A percentile compares a stretch with the other conserved stretches of the same genome.
These are phyloP conservation scores for Drosophila sechellia DNA, from an alignment of 1,140 invertebrate species.

Conservation along the genomic window DNA sequence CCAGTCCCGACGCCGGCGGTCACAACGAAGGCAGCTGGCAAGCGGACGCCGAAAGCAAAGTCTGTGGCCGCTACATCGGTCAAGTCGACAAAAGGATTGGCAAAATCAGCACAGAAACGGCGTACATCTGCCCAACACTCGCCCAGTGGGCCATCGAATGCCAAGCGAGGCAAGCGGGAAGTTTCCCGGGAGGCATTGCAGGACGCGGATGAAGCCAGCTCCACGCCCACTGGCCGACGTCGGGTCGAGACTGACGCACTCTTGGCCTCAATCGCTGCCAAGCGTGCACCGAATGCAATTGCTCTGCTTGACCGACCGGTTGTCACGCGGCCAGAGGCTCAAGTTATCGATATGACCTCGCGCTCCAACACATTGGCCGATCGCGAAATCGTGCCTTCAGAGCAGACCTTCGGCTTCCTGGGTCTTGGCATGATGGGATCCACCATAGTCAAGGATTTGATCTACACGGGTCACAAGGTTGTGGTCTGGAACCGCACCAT, in stretches of 20 bases:
- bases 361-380: slow-evolving; percentile 92
- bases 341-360: slow-evolving; percentile 90
- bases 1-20: slow-evolving; percentile 50
- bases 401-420: slow-evolving; percentile 96
- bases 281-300: slow-evolving; percentile 74
- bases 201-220: slow-evolving; percentile 37
- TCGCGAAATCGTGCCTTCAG: slow-evolving; percentile 94
- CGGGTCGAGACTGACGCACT: slow-evolving; percentile 61
- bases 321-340: slow-evolving; percentile 87
- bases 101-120: slow-evolving; percentile 74
- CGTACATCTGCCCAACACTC: slow-evolving; percentile 65
- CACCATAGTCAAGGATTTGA: slow-evolving; percentile 97
- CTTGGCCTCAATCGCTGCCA: slow-evolving; percentile 53
- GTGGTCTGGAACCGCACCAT: slow-evolving; percentile 97
- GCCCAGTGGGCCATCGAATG: slow-evolving; percentile 37
- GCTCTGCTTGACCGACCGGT: slow-evolving; percentile 78
- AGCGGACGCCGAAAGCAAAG: slow-evolving; percentile 76
- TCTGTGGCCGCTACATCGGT: slow-evolving; percentile 57
- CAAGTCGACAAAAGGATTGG: slow-evolving; percentile 55
- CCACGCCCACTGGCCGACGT: slow-evolving; percentile 47
- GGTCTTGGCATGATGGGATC: slow-evolving; percentile 98
- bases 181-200: slow-evolving; percentile 44
- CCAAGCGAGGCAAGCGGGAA: slow-evolving; percentile 52
- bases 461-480: slow-evolving; percentile 97
- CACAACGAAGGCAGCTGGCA: slow-evolving; percentile 48